Evolutionary conservation across 2,797 vertebrate species (phyloP).

Genomic region (Garrulus glandarius): DNA sequence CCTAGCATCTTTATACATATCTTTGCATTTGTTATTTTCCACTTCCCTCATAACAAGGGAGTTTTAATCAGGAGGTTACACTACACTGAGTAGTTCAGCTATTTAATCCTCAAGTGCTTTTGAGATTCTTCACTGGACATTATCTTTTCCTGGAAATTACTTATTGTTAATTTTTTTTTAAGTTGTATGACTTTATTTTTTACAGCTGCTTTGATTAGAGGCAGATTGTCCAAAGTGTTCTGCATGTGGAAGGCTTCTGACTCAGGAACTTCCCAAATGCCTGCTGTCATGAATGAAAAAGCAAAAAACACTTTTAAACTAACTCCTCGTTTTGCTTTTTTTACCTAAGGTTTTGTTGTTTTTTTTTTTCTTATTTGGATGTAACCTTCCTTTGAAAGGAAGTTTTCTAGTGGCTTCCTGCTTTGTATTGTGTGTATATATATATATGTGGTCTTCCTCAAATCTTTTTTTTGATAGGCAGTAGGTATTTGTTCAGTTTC

Average conservation of each 20-base stretch:
- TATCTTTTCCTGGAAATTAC: not conserved
- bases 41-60: not conserved
- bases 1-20: not conserved
- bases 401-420: not conserved
- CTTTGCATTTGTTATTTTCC: not conserved
- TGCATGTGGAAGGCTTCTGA: not conserved
- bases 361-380: not conserved
- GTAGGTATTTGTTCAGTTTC: not conserved
- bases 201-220: not conserved
- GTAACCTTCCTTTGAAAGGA: not conserved
- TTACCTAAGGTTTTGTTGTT: not conserved
- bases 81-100: not conserved
- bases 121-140: not conserved
- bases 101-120: not conserved
- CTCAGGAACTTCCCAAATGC: not conserved
- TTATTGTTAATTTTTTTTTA: not conserved
- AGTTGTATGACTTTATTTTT: not conserved
- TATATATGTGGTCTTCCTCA: not conserved
- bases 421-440: not conserved
- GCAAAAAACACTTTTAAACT: not conserved
- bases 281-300: not conserved
- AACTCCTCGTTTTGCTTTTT: fast-evolving
- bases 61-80: not conserved
- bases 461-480: not conserved
- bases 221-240: not conserved